phyloP scores from a whole-genome alignment of 2,113 vertebrate species.

The Paramisgurnus dabryanus region DNA sequence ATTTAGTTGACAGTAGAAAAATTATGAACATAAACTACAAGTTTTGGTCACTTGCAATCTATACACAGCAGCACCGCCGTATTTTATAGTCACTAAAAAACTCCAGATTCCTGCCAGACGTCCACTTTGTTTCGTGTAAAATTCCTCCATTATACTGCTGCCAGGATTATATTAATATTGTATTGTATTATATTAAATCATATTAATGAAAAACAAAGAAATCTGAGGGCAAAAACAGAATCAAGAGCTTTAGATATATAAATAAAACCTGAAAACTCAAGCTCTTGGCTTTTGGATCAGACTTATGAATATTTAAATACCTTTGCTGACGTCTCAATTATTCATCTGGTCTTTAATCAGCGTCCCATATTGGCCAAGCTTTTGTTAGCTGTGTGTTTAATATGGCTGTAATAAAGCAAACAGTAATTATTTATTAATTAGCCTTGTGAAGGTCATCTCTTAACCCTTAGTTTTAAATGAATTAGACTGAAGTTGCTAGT shows the following conservation, averaged over 20 bases:
- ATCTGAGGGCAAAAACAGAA: not conserved
- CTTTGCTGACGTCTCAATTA: conserved; percentile 50
- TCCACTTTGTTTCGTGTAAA: no score
- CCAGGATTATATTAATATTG: no score
- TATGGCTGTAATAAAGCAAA: conserved; percentile 43
- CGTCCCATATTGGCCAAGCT: conserved; percentile 20
- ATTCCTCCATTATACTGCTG: no score
- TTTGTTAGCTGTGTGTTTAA: conserved; percentile 47
- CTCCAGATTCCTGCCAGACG: no score
- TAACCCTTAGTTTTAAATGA: not conserved
- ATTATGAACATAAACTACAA: no score
- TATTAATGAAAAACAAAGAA: not conserved
- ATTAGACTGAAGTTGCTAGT: not conserved
- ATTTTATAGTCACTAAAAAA: no score
- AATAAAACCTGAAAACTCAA: conserved; percentile 49
- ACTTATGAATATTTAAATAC: conserved; percentile 53
- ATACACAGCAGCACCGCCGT: no score
- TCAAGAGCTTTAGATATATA: conserved; percentile 40
- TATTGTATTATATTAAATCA: no score
- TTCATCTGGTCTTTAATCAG: conserved; percentile 53
- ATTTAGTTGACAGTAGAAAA: no score
- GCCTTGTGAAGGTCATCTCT: conserved; percentile 38
- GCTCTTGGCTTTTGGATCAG: conserved; percentile 38
- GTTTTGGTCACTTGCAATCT: no score
- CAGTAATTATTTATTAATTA: conserved; percentile 52